Evolutionary conservation across 2,797 vertebrate species (phyloP).

Genomic region (Podarcis siculus): DNA sequence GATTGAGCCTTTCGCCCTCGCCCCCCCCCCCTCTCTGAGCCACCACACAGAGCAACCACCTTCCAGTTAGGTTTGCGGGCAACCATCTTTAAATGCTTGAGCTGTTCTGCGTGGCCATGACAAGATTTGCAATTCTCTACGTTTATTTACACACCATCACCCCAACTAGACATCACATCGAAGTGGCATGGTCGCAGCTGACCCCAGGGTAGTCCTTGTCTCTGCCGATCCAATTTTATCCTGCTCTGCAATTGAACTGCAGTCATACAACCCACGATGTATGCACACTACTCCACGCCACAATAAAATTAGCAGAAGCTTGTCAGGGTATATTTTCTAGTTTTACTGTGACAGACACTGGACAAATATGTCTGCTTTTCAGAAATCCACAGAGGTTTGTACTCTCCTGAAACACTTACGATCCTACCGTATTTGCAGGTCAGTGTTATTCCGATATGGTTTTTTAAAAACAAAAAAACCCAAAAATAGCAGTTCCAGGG

Average conservation of each 20-base stretch:
- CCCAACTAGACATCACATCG: conserved; percentile 89
- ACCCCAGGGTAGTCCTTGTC: conserved; percentile 91
- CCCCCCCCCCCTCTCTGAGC: conserved; percentile 63
- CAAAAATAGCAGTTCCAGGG: conserved; percentile 18
- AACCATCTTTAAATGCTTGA: conserved; percentile 93
- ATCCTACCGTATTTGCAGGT: conserved; percentile 31
- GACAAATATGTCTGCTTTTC: conserved; percentile 70
- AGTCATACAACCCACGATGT: conserved; percentile 75
- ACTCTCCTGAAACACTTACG: conserved; percentile 52
- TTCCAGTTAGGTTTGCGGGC: conserved; percentile 89
- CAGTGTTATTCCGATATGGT: conserved; percentile 11
- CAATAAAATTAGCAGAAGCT: conserved; percentile 81
- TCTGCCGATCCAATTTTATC: conserved; percentile 88
- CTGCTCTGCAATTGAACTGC: conserved; percentile 80
- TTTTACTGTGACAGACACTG: conserved; percentile 73
- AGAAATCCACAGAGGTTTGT: conserved; percentile 59
- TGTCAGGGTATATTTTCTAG: conserved; percentile 80
- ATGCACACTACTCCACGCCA: conserved; percentile 74
- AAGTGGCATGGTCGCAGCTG: conserved; percentile 83
- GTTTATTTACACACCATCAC: conserved; percentile 97
- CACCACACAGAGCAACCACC: conserved; percentile 82
- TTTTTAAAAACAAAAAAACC: neutral
- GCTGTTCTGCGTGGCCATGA: conserved; percentile 85
- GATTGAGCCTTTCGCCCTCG: conserved; percentile 44
- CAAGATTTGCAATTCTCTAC: conserved; percentile 88